A percentile compares a stretch with the other conserved stretches of the same genome.
phyloP scores from a whole-genome alignment of 1,140 invertebrate genomes.

The Drosophila truncata region DNA sequence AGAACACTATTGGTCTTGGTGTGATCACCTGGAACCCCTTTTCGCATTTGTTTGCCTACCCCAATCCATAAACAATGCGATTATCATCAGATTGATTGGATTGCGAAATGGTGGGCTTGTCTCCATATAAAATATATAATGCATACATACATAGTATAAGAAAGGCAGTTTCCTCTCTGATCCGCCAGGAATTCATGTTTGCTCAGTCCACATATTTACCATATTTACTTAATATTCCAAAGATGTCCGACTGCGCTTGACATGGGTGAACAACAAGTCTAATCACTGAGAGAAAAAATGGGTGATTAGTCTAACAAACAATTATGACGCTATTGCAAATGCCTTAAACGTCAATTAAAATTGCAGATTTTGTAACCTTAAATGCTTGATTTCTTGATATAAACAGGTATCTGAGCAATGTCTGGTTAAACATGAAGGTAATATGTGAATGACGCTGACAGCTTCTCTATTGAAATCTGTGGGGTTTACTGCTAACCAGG shows the following conservation, averaged over 20 bases:
- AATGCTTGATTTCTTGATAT: conserved; percentile 5
- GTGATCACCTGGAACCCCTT: conserved; percentile 42
- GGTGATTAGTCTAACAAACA: neutral
- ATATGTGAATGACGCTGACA: conserved; percentile 6
- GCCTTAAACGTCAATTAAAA: conserved; percentile 3
- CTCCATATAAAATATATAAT: neutral
- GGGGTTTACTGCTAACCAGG: neutral
- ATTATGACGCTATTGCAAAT: conserved; percentile 10
- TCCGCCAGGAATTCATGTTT: conserved; percentile 48
- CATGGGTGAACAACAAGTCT: conserved; percentile 66
- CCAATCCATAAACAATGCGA: conserved; percentile 73
- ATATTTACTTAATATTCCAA: conserved; percentile 64
- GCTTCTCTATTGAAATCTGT: neutral
- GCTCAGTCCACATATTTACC: conserved; percentile 39
- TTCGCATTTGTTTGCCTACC: conserved; percentile 41
- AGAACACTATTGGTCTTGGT: conserved; percentile 59
- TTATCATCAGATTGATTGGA: conserved; percentile 71
- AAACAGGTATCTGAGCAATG: neutral
- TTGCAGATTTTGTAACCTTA: conserved; percentile 1
- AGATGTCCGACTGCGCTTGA: conserved; percentile 49
- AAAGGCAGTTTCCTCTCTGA: conserved; percentile 24
- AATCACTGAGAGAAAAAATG: conserved; percentile 28
- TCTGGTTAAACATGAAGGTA: conserved; percentile 5
- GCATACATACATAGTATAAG: neutral
- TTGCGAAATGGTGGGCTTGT: conserved; percentile 33